Conservation (phyloP, 2,888 invertebrate genomes). For the Epistrophe grossulariae region DNA sequence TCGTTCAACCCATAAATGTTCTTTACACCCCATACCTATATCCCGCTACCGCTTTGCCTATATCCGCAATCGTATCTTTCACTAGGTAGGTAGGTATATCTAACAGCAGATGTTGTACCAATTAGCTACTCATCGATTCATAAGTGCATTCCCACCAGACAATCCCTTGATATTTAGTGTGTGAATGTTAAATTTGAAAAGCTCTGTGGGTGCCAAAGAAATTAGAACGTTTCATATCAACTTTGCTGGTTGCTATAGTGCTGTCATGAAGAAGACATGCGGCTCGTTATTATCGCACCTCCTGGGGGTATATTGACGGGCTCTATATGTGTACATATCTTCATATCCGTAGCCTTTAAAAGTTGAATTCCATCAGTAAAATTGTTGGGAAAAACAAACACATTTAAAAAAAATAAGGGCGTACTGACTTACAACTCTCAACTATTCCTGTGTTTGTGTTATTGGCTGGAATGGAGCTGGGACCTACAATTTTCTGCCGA, state of each 20-base stretch:
- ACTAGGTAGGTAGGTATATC: no score
- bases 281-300: conserved; percentile 47
- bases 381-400: neutral
- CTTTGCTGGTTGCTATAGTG: neutral
- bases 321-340: conserved; percentile 7
- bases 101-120: conserved; percentile 66
- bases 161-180: conserved; percentile 20
- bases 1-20: neutral
- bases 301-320: conserved; percentile 24
- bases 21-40: neutral
- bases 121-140: conserved; percentile 72
- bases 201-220: conserved; percentile 51
- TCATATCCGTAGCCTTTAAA: neutral
- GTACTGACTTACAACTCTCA: no score
- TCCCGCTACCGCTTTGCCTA: neutral
- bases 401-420: no score
- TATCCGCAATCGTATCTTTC: conserved; percentile 20
- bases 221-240: conserved; percentile 51
- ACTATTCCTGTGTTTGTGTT: no score
- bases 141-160: conserved; percentile 58
- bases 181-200: conserved; percentile 28
- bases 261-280: conserved; percentile 57
- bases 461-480: no score
- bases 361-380: conserved; percentile 17
- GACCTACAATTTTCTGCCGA: no score